Evolutionary conservation across 2,797 vertebrate species (phyloP), one percentile per base, ranked within the genome.

Genomic region (Salmo trutta): DNA sequence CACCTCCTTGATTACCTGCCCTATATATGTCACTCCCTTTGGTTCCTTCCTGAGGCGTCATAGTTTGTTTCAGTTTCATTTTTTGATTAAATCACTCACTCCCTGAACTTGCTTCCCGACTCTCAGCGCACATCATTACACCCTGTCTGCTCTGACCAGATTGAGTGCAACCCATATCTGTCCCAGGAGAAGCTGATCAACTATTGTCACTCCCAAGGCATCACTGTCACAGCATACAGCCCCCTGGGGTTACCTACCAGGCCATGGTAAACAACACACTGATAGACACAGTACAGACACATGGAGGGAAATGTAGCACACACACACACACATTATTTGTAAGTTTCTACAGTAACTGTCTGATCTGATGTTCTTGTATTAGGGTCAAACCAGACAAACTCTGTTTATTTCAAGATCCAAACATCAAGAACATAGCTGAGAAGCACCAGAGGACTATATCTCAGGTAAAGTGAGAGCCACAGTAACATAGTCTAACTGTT

Each of bases 111-210:
- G 29, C 29, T 29, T 29, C 29, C 29, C 29, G 29, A 29, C 29
- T 29, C 29, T 29, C 29, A 29, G 29, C 29, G 2, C 29, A 29
- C 36, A 36, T 36, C 6, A 1, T 36, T 36, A 36, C 36, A 7
- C 6, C 36, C 36, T 41, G 41, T 41, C 41, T 41, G 8, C 41
- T 8, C 41, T 41, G 41, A 41, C 41, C 82, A 96, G 95, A 75
- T 95, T 3, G 95, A 96, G 77, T 93, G 93, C 82, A 94, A 96
- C 66, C 95, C 95, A 0, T 95, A 94, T 77, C 93, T 96, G 41
- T 75, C 88, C 65, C 95, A 95, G 85, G 92, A 94, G 83, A 93
- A 93, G 36, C 89, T 96, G 68, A 91, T 95, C 59, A 41, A 69
- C 31, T 95, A 93, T 66, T 96, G 95, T 82, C 91, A 92, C 1